These are phyloP conservation scores for Anoncus sp. DNA, from an alignment of 2,888 invertebrate species.

Conservation along the genomic window DNA sequence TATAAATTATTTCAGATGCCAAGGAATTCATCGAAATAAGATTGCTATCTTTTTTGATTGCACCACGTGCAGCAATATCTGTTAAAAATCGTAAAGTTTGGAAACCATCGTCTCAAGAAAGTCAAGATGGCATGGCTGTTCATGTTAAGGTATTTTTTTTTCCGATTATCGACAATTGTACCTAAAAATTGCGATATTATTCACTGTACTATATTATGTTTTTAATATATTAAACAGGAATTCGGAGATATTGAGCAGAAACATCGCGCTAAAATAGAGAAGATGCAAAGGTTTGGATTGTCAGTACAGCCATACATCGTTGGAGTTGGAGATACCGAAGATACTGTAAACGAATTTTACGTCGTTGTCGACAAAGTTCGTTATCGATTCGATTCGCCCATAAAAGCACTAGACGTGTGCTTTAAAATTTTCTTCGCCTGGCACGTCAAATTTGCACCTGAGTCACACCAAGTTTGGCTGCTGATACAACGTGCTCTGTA, in stretches of 20 bases:
- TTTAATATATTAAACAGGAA: background rate
- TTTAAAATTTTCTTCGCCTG: conserved; percentile 47
- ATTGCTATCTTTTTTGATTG: conserved; percentile 22
- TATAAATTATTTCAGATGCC: conserved; percentile 20
- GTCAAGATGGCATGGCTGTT: conserved; percentile 26
- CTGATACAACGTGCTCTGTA: conserved; percentile 33
- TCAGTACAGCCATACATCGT: conserved; percentile 57
- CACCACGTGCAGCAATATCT: conserved; percentile 16
- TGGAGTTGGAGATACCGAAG: conserved; percentile 42
- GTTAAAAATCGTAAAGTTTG: conserved; percentile 2
- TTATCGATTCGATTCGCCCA: conserved; percentile 46
- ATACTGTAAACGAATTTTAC: conserved; percentile 28
- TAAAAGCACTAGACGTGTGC: conserved; percentile 47
- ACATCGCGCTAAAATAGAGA: conserved; percentile 18
- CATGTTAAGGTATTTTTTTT: conserved; percentile 14
- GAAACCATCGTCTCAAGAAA: conserved; percentile 25
- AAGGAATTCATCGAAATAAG: conserved; percentile 39
- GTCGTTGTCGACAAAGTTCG: conserved; percentile 38
- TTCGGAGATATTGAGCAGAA: conserved; percentile 19
- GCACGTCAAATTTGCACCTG: conserved; percentile 1
- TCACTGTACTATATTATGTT: background rate
- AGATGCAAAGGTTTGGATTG: conserved; percentile 30
- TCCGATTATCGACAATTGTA: background rate
- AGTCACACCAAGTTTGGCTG: conserved; percentile 23
- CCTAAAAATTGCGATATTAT: background rate